A percentile compares a stretch with the other conserved stretches of the same genome.
Evolutionary conservation across 2,113 vertebrate species (phyloP).

Genomic region (Prinia subflava): DNA sequence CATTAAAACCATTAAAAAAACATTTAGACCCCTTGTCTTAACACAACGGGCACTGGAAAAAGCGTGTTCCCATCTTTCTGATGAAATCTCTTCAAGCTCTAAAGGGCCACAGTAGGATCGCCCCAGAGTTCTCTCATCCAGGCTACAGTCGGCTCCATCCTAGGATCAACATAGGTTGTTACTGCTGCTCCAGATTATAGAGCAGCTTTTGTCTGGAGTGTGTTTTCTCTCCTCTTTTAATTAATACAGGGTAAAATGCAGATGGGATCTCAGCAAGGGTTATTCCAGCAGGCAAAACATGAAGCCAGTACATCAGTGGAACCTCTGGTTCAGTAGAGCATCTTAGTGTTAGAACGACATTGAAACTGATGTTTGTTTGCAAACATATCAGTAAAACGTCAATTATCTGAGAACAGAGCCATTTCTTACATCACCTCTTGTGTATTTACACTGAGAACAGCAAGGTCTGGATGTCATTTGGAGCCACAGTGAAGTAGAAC

Average conservation of each 20-base stretch:
- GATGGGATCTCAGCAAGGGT: background rate
- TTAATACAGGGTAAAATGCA: background rate
- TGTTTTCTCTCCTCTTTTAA: background rate
- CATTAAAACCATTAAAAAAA: background rate
- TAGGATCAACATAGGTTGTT: background rate
- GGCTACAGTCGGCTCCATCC: background rate
- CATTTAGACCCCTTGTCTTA: background rate
- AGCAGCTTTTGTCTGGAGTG: background rate
- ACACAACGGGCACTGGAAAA: background rate
- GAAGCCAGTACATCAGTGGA: rapidly evolving
- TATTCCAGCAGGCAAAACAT: background rate
- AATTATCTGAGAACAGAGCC: background rate
- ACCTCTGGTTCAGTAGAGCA: background rate
- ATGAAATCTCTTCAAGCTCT: background rate
- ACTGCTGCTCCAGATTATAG: background rate
- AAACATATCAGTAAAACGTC: background rate
- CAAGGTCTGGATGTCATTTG: background rate
- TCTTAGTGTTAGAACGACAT: background rate
- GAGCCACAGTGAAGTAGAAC: background rate
- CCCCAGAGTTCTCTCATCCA: background rate
- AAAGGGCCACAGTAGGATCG: background rate
- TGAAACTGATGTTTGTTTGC: background rate
- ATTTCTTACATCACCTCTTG: background rate
- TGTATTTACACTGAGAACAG: background rate
- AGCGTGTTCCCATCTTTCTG: no score